A percentile compares a stretch with the other conserved stretches of the same genome.
phyloP scores from a whole-genome alignment of 2,113 vertebrate species.

The Thinocorus orbignyianus region DNA sequence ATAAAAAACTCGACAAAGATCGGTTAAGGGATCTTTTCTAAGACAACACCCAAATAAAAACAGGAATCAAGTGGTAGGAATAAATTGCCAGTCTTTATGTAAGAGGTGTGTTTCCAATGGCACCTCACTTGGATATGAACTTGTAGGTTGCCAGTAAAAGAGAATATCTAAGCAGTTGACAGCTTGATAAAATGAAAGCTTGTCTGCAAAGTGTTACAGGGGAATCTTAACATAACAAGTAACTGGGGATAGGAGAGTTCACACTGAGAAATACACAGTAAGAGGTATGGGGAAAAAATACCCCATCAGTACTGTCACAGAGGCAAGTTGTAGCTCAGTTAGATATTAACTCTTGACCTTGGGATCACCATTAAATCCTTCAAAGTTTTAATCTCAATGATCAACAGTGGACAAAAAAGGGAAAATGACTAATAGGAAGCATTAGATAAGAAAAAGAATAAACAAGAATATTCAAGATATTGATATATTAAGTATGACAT shows the following conservation, averaged over 20 bases:
- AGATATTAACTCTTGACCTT: neutral
- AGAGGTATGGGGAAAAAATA: neutral
- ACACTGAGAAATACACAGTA: neutral
- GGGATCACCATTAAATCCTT: neutral
- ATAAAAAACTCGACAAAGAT: neutral
- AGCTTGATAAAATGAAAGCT: neutral
- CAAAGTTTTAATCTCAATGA: neutral
- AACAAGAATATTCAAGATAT: neutral
- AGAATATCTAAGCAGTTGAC: neutral
- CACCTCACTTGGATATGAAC: neutral
- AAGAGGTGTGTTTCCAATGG: neutral
- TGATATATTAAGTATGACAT: neutral
- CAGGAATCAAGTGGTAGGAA: neutral
- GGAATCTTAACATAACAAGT: neutral
- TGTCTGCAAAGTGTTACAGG: neutral
- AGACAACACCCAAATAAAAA: neutral
- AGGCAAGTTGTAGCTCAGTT: neutral
- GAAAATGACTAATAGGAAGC: neutral
- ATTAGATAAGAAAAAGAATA: neutral
- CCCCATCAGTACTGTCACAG: neutral
- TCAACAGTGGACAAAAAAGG: neutral
- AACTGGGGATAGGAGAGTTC: neutral
- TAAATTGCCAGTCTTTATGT: neutral
- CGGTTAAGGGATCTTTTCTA: neutral
- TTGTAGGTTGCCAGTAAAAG: neutral